These are phyloP conservation scores for Grus americana DNA, from an alignment of 2,113 vertebrate species.

Conservation along the genomic window DNA sequence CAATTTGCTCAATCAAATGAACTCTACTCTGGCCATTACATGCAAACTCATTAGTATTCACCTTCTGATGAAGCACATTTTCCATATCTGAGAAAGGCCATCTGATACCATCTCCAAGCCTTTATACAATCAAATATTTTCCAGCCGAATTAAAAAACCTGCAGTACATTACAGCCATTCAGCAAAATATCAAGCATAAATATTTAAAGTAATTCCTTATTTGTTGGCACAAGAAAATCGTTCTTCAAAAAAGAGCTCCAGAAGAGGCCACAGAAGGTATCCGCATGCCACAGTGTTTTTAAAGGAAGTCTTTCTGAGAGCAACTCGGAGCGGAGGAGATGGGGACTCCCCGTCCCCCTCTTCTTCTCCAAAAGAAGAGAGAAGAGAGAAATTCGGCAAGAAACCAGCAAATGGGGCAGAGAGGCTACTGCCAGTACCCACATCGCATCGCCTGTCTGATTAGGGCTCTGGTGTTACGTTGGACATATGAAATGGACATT, in stretches of 20 bases:
- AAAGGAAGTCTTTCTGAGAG: not conserved
- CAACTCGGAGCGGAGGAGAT: not conserved
- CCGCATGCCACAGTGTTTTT: not conserved
- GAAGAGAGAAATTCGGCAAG: not conserved
- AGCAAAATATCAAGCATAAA: not conserved
- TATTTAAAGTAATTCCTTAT: conserved; percentile 48
- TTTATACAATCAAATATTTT: not conserved
- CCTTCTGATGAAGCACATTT: not conserved
- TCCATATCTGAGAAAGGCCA: not conserved
- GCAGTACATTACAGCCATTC: not conserved
- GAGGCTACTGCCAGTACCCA: not conserved
- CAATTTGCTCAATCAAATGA: not conserved
- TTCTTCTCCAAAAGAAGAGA: not conserved
- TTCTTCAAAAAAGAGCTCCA: not conserved
- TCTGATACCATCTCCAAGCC: not conserved
- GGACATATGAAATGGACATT: accelerated
- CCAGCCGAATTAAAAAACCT: conserved; percentile 3
- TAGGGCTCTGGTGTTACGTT: not conserved
- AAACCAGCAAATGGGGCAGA: not conserved
- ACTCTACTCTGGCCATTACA: not conserved
- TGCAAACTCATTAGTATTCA: not conserved
- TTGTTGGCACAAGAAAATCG: conserved; percentile 23
- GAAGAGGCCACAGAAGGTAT: not conserved
- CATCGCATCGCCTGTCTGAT: accelerated
- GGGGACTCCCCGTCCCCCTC: not conserved